Conservation (phyloP, 2,113 vertebrate species). For the Dermatemys mawii region DNA sequence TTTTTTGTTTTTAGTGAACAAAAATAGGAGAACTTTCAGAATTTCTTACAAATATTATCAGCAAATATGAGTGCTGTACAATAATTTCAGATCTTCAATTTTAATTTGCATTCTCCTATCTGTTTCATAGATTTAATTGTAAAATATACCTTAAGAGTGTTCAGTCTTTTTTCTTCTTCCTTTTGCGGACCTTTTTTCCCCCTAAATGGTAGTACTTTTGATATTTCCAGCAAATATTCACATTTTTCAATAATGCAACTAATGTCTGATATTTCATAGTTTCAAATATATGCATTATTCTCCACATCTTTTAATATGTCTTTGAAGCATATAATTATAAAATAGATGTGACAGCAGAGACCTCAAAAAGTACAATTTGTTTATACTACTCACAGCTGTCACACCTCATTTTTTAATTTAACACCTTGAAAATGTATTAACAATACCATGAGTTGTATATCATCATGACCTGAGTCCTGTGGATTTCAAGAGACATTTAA, state of each 20-base stretch:
- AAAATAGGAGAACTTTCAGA: background rate
- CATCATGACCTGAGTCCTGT: constrained; percentile 71
- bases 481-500: constrained; percentile 55
- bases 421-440: constrained; percentile 81
- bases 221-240: background rate
- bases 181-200: background rate
- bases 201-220: constrained; percentile 9
- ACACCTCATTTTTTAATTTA: constrained; percentile 81
- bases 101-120: background rate
- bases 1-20: background rate
- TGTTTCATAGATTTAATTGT: background rate
- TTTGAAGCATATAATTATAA: constrained; percentile 85
- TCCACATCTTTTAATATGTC: constrained; percentile 76
- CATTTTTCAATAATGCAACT: constrained; percentile 9
- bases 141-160: background rate
- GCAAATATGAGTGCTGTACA: background rate
- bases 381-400: constrained; percentile 71
- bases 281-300: constrained; percentile 72
- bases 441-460: constrained; percentile 79
- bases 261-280: constrained; percentile 60
- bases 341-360: constrained; percentile 84
- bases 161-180: background rate
- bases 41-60: background rate
- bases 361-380: constrained; percentile 71
- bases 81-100: background rate